These are phyloP conservation scores for Poecilia gillii DNA, from an alignment of 2,797 vertebrate genomes.

Conservation along the genomic window DNA sequence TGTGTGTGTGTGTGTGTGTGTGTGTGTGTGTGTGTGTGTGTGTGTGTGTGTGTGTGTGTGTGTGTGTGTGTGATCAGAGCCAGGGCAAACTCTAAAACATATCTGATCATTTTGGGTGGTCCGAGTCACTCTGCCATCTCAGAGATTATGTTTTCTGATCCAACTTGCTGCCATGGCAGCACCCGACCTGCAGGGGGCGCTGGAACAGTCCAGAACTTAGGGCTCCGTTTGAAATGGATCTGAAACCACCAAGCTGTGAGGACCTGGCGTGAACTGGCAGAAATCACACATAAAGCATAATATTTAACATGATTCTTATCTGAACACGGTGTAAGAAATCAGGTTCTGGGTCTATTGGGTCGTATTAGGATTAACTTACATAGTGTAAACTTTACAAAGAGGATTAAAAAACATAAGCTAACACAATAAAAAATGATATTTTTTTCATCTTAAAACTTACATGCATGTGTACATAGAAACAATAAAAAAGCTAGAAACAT, in stretches of 20 bases:
- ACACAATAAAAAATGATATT: background rate
- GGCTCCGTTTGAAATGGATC: background rate
- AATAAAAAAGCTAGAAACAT: background rate
- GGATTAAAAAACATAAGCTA: background rate
- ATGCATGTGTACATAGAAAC: background rate
- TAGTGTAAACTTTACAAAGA: background rate
- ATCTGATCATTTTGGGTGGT: conserved; percentile 13
- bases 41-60: background rate
- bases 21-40: background rate
- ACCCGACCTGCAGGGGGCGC: background rate
- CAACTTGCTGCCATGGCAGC: background rate
- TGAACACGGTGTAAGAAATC: background rate
- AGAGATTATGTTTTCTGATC: background rate
- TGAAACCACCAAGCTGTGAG: background rate
- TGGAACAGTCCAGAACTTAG: background rate
- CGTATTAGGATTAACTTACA: background rate
- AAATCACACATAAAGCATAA: background rate
- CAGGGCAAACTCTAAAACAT: background rate
- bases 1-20: background rate
- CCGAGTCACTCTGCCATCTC: background rate
- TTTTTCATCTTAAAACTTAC: background rate
- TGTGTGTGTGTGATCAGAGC: background rate
- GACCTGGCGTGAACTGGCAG: background rate
- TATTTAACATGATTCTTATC: background rate
- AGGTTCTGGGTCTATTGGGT: too few species aligned